Percentiles rank a stretch among this genome's conserved stretches.
These are phyloP conservation scores for Platycnemis pennipes DNA, from an alignment of 2,888 invertebrate species.

Conservation along the genomic window DNA sequence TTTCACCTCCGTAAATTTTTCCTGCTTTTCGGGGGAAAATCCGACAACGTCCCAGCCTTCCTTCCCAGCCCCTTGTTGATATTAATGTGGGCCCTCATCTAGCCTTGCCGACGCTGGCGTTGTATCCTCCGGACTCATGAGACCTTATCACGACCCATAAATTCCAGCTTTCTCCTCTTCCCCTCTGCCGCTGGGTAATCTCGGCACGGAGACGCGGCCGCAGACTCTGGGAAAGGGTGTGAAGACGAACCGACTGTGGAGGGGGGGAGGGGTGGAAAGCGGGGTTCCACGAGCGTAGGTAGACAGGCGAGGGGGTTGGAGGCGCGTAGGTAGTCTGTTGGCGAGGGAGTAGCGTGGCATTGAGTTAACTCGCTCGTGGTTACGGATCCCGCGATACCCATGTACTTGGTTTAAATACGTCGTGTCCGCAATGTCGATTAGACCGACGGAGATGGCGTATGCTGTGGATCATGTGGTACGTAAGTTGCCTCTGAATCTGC, in stretches of 20 bases:
- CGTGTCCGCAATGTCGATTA: too few relatives aligned
- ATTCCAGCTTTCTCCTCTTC: not conserved
- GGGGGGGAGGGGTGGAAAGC: not conserved
- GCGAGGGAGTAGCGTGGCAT: not conserved
- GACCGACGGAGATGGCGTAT: too few relatives aligned
- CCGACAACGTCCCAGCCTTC: not conserved
- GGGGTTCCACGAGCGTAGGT: not conserved
- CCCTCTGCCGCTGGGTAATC: not conserved
- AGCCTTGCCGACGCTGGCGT: constrained; percentile 11
- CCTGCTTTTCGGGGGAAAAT: not conserved
- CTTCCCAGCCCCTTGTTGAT: not conserved
- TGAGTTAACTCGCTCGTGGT: too few relatives aligned
- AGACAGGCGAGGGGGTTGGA: not conserved
- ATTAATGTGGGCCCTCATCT: constrained; percentile 23
- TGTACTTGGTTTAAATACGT: too few relatives aligned
- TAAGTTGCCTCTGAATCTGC: too few relatives aligned
- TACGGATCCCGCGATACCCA: too few relatives aligned
- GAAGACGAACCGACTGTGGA: not conserved
- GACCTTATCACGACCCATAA: constrained; percentile 58
- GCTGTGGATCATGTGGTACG: too few relatives aligned
- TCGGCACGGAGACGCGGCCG: not conserved
- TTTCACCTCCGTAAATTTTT: not conserved
- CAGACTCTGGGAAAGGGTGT: not conserved
- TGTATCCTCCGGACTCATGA: constrained; percentile 41
- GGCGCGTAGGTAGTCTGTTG: not conserved